These are phyloP conservation scores for Leptoclinus maculatus DNA, from an alignment of 2,797 vertebrate species.

Conservation along the genomic window DNA sequence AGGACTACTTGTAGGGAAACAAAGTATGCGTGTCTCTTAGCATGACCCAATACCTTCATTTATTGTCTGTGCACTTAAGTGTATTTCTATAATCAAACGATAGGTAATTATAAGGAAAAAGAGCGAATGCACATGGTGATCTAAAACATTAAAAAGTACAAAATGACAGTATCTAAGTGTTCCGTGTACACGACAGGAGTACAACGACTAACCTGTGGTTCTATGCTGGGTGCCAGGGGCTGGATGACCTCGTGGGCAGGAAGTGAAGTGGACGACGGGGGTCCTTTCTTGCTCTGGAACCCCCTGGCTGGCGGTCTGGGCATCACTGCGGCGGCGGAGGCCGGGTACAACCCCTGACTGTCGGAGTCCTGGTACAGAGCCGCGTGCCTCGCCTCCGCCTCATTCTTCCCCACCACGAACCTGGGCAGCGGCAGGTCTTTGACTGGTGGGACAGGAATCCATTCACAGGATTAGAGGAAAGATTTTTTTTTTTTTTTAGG, in stretches of 20 bases:
- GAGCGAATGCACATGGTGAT: background rate
- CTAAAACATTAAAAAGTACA: background rate
- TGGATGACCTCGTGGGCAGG: conserved; percentile 92
- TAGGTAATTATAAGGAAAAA: background rate
- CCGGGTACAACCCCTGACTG: conserved; percentile 91
- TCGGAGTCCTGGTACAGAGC: conserved; percentile 93
- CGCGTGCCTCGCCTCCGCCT: conserved; percentile 91
- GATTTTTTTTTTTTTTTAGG: background rate
- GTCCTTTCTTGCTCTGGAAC: conserved; percentile 93
- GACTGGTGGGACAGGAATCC: conserved; percentile 80
- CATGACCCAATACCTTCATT: background rate
- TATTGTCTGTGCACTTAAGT: background rate
- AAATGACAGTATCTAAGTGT: background rate
- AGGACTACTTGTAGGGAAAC: background rate
- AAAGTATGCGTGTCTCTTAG: background rate
- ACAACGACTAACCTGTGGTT: conserved; percentile 88
- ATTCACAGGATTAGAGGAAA: conserved; percentile 15
- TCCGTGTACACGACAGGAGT: background rate
- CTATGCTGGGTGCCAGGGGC: conserved; percentile 86
- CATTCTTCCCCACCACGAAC: conserved; percentile 95
- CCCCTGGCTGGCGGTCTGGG: conserved; percentile 92
- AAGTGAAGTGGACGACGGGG: conserved; percentile 73
- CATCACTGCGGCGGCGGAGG: conserved; percentile 91
- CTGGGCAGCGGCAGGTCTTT: conserved; percentile 96
- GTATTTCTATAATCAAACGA: background rate